Base-by-base conservation (phyloP, 2,113 vertebrate species). In the Crocuta crocuta region DNA sequence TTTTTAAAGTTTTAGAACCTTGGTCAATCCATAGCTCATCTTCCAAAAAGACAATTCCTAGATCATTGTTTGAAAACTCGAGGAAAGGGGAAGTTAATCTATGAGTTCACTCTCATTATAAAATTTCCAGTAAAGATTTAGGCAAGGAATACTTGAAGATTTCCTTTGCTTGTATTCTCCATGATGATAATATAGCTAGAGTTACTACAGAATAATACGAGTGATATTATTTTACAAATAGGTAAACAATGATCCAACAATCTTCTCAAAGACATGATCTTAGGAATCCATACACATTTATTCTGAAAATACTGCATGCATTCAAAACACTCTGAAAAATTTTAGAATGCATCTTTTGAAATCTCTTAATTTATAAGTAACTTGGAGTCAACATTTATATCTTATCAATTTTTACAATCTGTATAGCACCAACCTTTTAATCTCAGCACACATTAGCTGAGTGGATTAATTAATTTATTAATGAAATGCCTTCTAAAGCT, bases 51-150 rank as follows among this genome's bases (percentile, higher is more conserved):
- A 0, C 90, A 73, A 91, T 89, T 80, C 12, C 4, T 94, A 95
- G 21, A 50, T 73, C 11, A 78, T 33, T 8, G 33, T 26, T 81
- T 89, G 35, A 96, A 95, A 96, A 68, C 45, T 61, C 97, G 61
- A 97, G 11, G 15, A 82, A 91, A 95, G 11, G 28, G 23, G 63
- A 70, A 10, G 1, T 91, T 88, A 87, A 61, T n/a, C n/a, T 82
- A 33, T 3, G 15, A 81, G 35, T 82, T 76, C 17, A 71, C 15
- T 78, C 31, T 33, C n/a, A 97, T 83, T 90, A 5, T 70, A 89
- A 79, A 97, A 91, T 88, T 92, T 83, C 63, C 53, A 28, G 17
- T 74, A 76, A 88, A 81, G 33, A 96, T 61, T 33, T 10, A 33
- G 2, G 5, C 19, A 90, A 65, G 15, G 33, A 53, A 11, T 19